Base-by-base conservation (phyloP, 2,113 vertebrate species). In the Callorhinus ursinus region DNA sequence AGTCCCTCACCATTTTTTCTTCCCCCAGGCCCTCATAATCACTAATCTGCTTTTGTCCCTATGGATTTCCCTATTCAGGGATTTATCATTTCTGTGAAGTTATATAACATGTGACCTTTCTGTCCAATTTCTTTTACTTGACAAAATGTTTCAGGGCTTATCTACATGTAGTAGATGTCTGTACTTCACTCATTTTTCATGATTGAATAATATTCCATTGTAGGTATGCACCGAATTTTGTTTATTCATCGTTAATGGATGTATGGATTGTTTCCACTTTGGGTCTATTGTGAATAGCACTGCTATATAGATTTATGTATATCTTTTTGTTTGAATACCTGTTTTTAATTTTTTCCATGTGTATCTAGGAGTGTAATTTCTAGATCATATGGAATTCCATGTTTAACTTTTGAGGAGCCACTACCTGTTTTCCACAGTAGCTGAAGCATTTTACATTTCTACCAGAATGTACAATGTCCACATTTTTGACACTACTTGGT, bases 1-100 rank as follows among this genome's bases (percentile, higher is more conserved):
- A 87, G 28, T 46, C 31, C 24, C 31, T 46, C 24, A 51, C 21
- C 14, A 42, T 65, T 86, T 16, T 53, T 55, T 14, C 55, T 87
- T 31, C 7, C 24, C 21, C 5, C 1, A 15, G 13, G 1, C 9
- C 33, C 14, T n/a, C 39, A 13, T 7, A 11, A 76, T 8, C 12
- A 57, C 26, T 65, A 31, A 63, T 46, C n/a, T 65, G 22, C 33
- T 67, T 51, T 31, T 76, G 11, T 74, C 19, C 13, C 21, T 69
- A 14, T 46, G 5, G 51, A 36, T 74, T 84, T 79, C 49, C n/a
- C 8, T 90, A 5, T 74, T 53, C 19, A 49, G 51, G 16, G 16
- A 28, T 82, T 28, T 31, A 33, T 21, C 10, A 61, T n/a, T 12
- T 87, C 59, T 87, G 59, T 55, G 7, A 57, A 92, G 42, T 63